Conservation (phyloP, 1,140 invertebrate genomes). For the Forficula auricularia region DNA sequence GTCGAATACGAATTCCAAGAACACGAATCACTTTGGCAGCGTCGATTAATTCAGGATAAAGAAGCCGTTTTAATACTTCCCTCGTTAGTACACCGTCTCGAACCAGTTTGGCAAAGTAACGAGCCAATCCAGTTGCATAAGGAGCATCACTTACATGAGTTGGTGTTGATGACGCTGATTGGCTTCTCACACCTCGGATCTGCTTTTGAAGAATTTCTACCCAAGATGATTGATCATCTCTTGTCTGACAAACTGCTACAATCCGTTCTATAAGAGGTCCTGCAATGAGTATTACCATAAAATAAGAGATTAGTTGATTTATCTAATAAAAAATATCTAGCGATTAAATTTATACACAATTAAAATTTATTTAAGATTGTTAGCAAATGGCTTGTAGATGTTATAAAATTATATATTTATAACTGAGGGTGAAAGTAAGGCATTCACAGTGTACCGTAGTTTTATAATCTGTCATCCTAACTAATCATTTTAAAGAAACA, state of each 20-base stretch:
- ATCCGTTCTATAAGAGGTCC: conserved; percentile 81
- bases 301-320: too few species aligned
- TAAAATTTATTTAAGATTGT: too few species aligned
- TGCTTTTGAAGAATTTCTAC: conserved; percentile 56
- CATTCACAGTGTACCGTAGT: too few species aligned
- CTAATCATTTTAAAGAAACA: too few species aligned
- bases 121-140: conserved; percentile 45
- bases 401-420: too few species aligned
- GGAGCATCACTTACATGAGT: conserved; percentile 41
- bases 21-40: conserved; percentile 26
- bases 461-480: too few species aligned
- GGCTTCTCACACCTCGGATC: conserved; percentile 31
- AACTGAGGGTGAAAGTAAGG: too few species aligned
- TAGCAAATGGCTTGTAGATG: neutral
- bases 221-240: conserved; percentile 72
- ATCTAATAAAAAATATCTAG: too few species aligned
- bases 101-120: conserved; percentile 52
- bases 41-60: conserved; percentile 42
- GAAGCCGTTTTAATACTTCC: conserved; percentile 49
- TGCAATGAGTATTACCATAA: conserved; percentile 22
- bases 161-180: conserved; percentile 26
- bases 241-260: conserved; percentile 65
- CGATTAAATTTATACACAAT: too few species aligned
- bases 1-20: conserved; percentile 29
- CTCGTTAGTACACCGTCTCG: conserved; percentile 48